A percentile compares a stretch with the other conserved stretches of the same genome.
These are phyloP conservation scores for Hemicrepidius hirtus DNA, from an alignment of 2,888 invertebrate species.

Conservation along the genomic window DNA sequence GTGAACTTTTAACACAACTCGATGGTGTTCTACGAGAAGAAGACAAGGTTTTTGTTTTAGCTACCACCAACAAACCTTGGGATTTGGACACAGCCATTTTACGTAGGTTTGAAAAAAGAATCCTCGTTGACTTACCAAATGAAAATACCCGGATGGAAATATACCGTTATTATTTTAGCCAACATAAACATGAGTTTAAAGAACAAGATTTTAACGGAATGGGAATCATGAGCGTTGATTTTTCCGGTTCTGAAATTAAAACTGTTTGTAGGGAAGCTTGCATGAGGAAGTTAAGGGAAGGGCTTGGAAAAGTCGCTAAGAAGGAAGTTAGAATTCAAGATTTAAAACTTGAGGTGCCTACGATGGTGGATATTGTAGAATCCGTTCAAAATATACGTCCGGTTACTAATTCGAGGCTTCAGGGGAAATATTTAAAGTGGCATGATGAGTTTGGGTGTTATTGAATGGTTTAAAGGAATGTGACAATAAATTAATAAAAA, in stretches of 20 bases:
- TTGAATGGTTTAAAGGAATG: constrained; percentile 58
- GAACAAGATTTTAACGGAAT: constrained; percentile 73
- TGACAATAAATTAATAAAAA: not conserved
- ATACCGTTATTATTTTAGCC: constrained; percentile 78
- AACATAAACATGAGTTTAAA: constrained; percentile 69
- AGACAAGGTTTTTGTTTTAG: constrained; percentile 85
- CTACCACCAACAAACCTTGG: constrained; percentile 96
- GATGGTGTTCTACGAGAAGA: constrained; percentile 83
- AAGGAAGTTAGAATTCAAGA: constrained; percentile 51
- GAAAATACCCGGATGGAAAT: constrained; percentile 79
- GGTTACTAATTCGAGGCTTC: constrained; percentile 74
- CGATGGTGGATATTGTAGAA: constrained; percentile 71
- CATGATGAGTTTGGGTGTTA: constrained; percentile 77
- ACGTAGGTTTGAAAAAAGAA: constrained; percentile 90
- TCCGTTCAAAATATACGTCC: constrained; percentile 77
- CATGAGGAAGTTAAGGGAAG: constrained; percentile 84
- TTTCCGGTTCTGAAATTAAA: constrained; percentile 92
- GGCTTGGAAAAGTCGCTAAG: constrained; percentile 50
- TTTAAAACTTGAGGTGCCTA: constrained; percentile 57
- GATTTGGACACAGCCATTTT: constrained; percentile 92
- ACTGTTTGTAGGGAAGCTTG: constrained; percentile 91
- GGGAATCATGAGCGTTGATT: constrained; percentile 79
- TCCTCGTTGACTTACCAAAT: constrained; percentile 87
- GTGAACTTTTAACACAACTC: constrained; percentile 90
- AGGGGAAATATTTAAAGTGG: constrained; percentile 79